These are phyloP conservation scores for Anolis carolinensis DNA, from an alignment of 2,113 vertebrate species.

Conservation along the genomic window DNA sequence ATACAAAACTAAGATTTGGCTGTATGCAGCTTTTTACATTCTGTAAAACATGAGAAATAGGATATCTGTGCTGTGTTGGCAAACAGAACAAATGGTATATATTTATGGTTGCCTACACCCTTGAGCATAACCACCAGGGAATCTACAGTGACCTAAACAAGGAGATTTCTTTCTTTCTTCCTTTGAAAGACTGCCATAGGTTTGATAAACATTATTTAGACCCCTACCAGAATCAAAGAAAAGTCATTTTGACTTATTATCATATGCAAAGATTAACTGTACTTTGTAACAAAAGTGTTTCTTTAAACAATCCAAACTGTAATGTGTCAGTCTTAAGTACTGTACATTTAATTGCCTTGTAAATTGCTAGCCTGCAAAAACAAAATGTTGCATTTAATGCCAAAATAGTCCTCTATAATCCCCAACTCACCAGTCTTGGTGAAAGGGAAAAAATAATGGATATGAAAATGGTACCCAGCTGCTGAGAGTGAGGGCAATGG, in stretches of 20 bases:
- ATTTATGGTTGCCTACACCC: neutral
- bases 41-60: neutral
- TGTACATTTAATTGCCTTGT: slow-evolving; percentile 5
- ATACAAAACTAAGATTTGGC: neutral
- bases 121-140: slow-evolving; percentile 5
- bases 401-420: slow-evolving; percentile 37
- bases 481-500: slow-evolving; percentile 13
- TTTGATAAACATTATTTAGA: slow-evolving; percentile 24
- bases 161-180: slow-evolving; percentile 13
- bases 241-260: slow-evolving; percentile 18
- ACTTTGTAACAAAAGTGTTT: slow-evolving; percentile 21
- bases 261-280: neutral
- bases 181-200: neutral
- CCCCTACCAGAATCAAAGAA: neutral
- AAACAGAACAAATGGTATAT: slow-evolving; percentile 26
- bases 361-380: slow-evolving; percentile 41
- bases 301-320: slow-evolving; percentile 29
- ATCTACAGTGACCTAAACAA: slow-evolving; percentile 23
- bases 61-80: neutral
- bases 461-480: slow-evolving; percentile 3
- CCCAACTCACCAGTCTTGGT: neutral
- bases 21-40: neutral
- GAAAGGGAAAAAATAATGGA: slow-evolving; percentile 17
- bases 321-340: slow-evolving; percentile 44
- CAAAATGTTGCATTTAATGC: slow-evolving; percentile 45